Base-by-base conservation (phyloP, 2,888 invertebrate species). In the Phania funesta region DNA sequence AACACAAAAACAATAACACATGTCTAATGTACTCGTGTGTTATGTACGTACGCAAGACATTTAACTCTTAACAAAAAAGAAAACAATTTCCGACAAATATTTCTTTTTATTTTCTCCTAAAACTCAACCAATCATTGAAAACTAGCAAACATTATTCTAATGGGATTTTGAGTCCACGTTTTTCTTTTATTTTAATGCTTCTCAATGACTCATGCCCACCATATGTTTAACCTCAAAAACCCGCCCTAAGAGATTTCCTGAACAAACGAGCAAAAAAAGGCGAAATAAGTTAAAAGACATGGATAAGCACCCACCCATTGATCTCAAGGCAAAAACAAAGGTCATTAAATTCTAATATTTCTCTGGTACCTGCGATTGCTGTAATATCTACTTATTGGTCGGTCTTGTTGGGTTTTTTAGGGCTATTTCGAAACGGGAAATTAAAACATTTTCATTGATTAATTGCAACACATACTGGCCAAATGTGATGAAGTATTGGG, bases 61-160 rank as follows among this genome's bases (percentile, higher is more conserved):
- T 32, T 48, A 22, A 7, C 5, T 18, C 4, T 35, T 24, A 32
- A 20, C 7, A 41, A 67, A 24, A 22, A 32, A 24, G 18, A 35
- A 26, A 9, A 62, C 16, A 26, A 16, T 48, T 44, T 11, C 3
- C 5, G 11, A 8, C 22, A 7, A 26, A 18, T n/a, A 44, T 32
- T 44, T 8, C 41, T 22, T 64, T 16, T 1, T 18, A 46, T 32
- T 29, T 18, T 44, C 3, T 38, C n/a, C 32, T 20, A 8, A 16
- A 35, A 50, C 20, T 32, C 24, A 22, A 74, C 64, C 64, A 74
- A 54, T 74, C 74, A 74, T 35, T 50, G 29, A 29, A 46, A 48
- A 56, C 11, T 26, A 9, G 13, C 13, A 58, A 26, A n/a, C 1
- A 7, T 18, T 41, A 11, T 70, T 56, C 54, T 74, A 74, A 64